Evolutionary conservation across 1,140 invertebrate genomes (phyloP).

Genomic region (Sarcophaga peregrina): DNA sequence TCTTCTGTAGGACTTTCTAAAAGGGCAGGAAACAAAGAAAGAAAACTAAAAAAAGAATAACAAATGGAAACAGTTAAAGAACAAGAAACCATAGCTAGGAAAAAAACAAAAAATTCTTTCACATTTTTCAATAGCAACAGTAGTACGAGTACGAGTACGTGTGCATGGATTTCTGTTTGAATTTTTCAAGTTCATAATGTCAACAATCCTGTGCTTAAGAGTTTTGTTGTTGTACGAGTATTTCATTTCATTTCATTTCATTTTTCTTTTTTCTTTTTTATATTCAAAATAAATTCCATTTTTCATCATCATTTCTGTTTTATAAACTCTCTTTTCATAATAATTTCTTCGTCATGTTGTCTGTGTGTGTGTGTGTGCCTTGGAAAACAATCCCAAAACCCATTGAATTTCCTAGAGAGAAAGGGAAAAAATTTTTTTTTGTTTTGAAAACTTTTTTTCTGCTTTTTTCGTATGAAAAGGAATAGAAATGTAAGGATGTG

Average conservation of each 20-base stretch:
- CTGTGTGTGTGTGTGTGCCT: too few relatives aligned
- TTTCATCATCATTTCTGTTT: conserved; percentile 18
- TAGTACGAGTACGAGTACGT: background rate
- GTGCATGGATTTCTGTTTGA: background rate
- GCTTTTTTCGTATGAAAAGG: conserved; percentile 18
- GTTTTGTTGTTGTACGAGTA: background rate
- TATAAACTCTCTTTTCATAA: background rate
- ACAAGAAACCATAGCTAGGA: too few relatives aligned
- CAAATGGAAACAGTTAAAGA: background rate
- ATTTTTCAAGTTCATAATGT: conserved; percentile 45
- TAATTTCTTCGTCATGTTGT: too few relatives aligned
- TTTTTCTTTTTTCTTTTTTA: background rate
- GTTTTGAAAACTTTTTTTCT: background rate
- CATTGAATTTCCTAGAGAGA: too few relatives aligned
- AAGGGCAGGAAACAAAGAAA: too few relatives aligned
- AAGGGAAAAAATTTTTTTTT: too few relatives aligned
- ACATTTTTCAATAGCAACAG: conserved; percentile 9
- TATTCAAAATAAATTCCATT: background rate
- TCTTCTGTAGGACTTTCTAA: too few relatives aligned
- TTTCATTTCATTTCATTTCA: conserved; percentile 12
- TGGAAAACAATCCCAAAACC: too few relatives aligned
- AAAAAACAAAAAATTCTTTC: background rate
- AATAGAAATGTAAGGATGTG: background rate
- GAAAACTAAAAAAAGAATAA: background rate
- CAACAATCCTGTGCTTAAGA: conserved; percentile 34